Base-by-base conservation (phyloP, 2,797 vertebrate species). In the Lateolabrax maculatus region DNA sequence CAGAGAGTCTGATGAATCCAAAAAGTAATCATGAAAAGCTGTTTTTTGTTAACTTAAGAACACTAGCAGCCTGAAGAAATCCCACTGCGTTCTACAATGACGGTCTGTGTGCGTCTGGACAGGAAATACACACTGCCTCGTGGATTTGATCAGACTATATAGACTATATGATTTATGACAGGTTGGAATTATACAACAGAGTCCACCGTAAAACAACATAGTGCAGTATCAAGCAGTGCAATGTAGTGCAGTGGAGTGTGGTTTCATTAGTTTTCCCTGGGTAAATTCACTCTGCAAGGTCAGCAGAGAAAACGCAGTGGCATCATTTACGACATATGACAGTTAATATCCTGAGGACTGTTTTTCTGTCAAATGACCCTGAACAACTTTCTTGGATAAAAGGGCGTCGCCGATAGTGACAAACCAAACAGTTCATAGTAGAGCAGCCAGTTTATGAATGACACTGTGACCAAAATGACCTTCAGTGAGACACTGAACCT, bases 301-400 rank as follows among this genome's bases (percentile, higher is more conserved):
- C 87, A 85, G 87, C 85, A 85, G 60, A 82, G 75, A 83, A 83
- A 90, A 80, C 75, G 76, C 69, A 29, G 62, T 37, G 57, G 76
- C 78, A 75, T 86, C 85, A 84, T 90, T 91, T 88, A 89, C 76
- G 68, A 84, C 88, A 90, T n/a, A 77, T 80, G 84, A 89, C 85
- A 81, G 77, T 77, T 83, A 46, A 77, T 81, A 67, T 80, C 83
- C 85, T 43, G 81, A 13, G 81, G 84, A 67, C 57, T 25, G 75
- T 56, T 70, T 48, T 46, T 75, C 71, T 86, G 84, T 85, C 82
- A 82, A 87, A 82, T 79, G 81, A 90, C 88, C 84, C 84, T 76
- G 74, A 87, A 91, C 88, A 83, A 79, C 66, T 76, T 84, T 82
- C 81, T 73, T 81, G 81, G 76, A 79, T 75, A 72, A 91, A 91